Evolutionary conservation across 2,888 invertebrate genomes (phyloP).

Genomic region (Amiota minor): DNA sequence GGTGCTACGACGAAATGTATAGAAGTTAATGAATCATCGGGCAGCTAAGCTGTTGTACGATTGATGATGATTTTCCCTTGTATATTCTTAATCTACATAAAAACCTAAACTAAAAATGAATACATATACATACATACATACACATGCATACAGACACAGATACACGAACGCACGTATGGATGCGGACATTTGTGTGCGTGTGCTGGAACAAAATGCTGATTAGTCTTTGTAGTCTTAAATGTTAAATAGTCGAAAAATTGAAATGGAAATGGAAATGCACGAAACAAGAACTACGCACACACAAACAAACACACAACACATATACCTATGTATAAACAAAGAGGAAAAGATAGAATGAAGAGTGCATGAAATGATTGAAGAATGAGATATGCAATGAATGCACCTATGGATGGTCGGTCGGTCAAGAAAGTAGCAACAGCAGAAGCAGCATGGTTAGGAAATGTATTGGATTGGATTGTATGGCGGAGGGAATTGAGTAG

Average conservation of each 20-base stretch:
- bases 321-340: too few relatives aligned
- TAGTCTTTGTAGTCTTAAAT: slow-evolving; percentile 45
- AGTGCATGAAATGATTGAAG: too few relatives aligned
- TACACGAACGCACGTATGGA: background rate
- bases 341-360: too few relatives aligned
- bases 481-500: slow-evolving; percentile 24
- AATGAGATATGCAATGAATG: too few relatives aligned
- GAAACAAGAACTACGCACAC: slow-evolving; percentile 5
- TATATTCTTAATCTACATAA: background rate
- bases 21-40: slow-evolving; percentile 63
- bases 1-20: slow-evolving; percentile 76
- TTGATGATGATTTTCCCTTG: slow-evolving; percentile 37
- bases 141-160: background rate
- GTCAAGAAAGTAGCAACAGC: too few relatives aligned
- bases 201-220: slow-evolving; percentile 64
- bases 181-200: background rate
- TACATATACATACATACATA: background rate
- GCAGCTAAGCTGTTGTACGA: slow-evolving; percentile 60
- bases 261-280: background rate
- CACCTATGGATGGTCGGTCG: too few relatives aligned
- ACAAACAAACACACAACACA: background rate
- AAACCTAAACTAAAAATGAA: too few relatives aligned
- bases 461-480: background rate
- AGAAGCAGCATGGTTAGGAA: too few relatives aligned
- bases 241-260: slow-evolving; percentile 6